A percentile compares a stretch with the other conserved stretches of the same genome.
Evolutionary conservation across 2,888 invertebrate genomes (phyloP).

Genomic region (Microchrysa polita): DNA sequence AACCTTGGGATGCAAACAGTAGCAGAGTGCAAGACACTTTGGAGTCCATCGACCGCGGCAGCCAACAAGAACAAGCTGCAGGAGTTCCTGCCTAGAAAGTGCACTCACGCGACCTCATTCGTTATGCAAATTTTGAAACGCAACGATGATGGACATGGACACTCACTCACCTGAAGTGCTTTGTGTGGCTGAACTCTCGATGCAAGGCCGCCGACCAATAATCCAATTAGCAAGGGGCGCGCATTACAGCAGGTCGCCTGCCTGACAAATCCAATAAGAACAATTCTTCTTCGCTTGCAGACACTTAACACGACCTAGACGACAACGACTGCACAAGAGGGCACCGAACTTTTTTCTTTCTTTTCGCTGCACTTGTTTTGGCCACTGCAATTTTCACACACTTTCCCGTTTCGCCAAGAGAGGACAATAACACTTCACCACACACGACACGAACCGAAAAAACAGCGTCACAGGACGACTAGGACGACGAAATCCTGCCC

Average conservation of each 20-base stretch:
- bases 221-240: constrained; percentile 21
- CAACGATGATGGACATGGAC: constrained; percentile 11
- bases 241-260: no score
- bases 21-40: constrained; percentile 10
- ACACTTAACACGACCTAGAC: neutral
- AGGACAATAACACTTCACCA: constrained; percentile 15
- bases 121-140: neutral
- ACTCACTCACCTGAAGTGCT: constrained; percentile 29
- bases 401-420: neutral
- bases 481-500: constrained; percentile 3
- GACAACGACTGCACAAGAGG: neutral
- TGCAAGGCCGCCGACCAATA: constrained; percentile 19
- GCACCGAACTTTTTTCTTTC: constrained; percentile 22
- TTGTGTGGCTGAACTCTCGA: neutral
- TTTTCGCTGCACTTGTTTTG: neutral
- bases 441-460: constrained; percentile 3
- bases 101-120: constrained; percentile 9
- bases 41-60: constrained; percentile 23
- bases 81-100: constrained; percentile 3
- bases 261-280: constrained; percentile 22
- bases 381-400: constrained; percentile 5
- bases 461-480: constrained; percentile 2
- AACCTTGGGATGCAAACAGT: constrained; percentile 31
- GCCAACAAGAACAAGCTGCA: neutral
- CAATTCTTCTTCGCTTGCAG: neutral